phyloP scores from a whole-genome alignment of 2,113 vertebrate species.

The Drymodes brunneopygia region DNA sequence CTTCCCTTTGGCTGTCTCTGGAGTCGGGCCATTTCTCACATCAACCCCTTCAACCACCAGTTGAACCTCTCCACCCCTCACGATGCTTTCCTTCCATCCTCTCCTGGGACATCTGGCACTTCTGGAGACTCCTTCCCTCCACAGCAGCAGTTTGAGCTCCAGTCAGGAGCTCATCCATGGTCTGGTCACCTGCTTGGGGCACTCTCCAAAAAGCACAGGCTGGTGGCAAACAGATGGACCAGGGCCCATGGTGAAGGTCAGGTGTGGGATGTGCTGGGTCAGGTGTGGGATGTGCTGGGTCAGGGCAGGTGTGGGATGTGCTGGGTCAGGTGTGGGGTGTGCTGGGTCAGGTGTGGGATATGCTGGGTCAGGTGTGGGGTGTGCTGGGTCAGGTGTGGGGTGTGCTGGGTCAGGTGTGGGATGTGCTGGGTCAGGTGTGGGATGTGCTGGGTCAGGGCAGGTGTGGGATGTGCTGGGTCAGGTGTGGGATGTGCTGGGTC shows the following conservation, averaged over 20 bases:
- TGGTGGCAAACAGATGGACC: not conserved
- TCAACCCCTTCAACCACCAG: not conserved
- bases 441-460: not conserved
- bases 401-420: not conserved
- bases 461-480: not conserved
- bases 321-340: not conserved
- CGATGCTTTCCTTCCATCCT: not conserved
- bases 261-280: not conserved
- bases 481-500: not conserved
- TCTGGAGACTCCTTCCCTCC: not conserved
- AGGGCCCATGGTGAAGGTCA: not conserved
- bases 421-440: not conserved
- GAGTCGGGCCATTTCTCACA: rapidly evolving
- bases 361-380: not conserved
- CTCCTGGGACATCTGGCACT: not conserved
- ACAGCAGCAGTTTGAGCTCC: not conserved
- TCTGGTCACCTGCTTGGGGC: not conserved
- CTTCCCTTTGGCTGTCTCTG: not conserved
- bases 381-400: not conserved
- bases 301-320: not conserved
- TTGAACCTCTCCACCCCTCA: not conserved
- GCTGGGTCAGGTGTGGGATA: not conserved
- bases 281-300: too few species aligned
- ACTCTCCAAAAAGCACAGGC: not conserved
- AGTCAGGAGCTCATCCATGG: not conserved